phyloP scores from a whole-genome alignment of 1,140 invertebrate genomes.

The Onthophagus taurus region DNA sequence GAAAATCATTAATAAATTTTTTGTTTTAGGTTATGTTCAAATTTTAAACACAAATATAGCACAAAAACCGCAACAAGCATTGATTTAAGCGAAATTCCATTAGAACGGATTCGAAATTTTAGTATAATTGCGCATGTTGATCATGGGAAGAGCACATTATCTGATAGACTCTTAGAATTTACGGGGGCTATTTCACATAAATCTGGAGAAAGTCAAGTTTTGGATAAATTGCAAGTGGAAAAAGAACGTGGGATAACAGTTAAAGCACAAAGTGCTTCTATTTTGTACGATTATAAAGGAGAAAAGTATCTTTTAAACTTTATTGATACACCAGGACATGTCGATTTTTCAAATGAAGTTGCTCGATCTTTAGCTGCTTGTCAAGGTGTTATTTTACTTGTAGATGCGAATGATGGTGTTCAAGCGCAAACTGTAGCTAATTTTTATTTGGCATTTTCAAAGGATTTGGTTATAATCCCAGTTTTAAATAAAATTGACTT shows the following conservation, averaged over 20 bases:
- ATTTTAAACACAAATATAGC: no score
- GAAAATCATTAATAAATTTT: no score
- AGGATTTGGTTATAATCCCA: slow-evolving; percentile 77
- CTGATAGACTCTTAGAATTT: slow-evolving; percentile 83
- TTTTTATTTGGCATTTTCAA: slow-evolving; percentile 83
- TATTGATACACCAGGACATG: slow-evolving; percentile 98
- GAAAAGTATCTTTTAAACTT: slow-evolving; percentile 83
- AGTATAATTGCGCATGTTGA: slow-evolving; percentile 97
- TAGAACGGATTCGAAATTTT: slow-evolving; percentile 81
- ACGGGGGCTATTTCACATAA: slow-evolving; percentile 73
- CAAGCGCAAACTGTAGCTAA: slow-evolving; percentile 98
- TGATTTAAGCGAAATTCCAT: slow-evolving; percentile 39
- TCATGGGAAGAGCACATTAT: slow-evolving; percentile 94
- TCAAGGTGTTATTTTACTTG: slow-evolving; percentile 88
- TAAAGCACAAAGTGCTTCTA: slow-evolving; percentile 91
- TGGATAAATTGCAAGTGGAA: slow-evolving; percentile 86
- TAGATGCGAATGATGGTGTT: slow-evolving; percentile 95
- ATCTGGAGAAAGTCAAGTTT: slow-evolving; percentile 64
- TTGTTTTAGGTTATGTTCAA: no score
- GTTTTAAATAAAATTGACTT: slow-evolving; percentile 97
- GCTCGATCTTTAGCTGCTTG: slow-evolving; percentile 80
- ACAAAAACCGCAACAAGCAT: no score
- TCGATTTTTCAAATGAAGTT: slow-evolving; percentile 98
- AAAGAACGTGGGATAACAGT: slow-evolving; percentile 95
- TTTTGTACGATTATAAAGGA: slow-evolving; percentile 64